Base-by-base conservation (phyloP, 2,113 vertebrate species). In the Coptodon rendalli region DNA sequence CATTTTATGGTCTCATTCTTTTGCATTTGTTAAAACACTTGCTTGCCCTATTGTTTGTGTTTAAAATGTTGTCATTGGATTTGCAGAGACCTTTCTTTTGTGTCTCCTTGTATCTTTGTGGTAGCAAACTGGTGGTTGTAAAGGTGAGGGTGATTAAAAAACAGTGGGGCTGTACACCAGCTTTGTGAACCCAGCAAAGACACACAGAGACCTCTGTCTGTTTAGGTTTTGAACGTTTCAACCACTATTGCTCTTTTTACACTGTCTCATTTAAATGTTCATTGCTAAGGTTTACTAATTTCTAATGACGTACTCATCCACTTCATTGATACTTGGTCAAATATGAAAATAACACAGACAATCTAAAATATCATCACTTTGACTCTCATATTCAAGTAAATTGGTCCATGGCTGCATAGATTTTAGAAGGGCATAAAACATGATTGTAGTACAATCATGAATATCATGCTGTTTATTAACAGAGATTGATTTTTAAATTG, bases 81-180 rank as follows among this genome's bases (percentile, higher is more conserved):
- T 50, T 78, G 71, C 43, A 50, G 24, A 38, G 61, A 66, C 19
- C 34, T 68, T 83, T 83, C 11, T n/a, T 45, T 34, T 88, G 5
- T 89, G 81, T 92, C 14, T 85, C 38, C 17, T 45, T 80, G 5
- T 7, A 16, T 86, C 13, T 92, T 6, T 89, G 4, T 87, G n/a
- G 84, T 93, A 99, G 98, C 95, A 98, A 99, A 93, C 95, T 99
- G 90, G 97, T 97, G 84, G 97, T 98, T 92, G 98, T 98, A 2
- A 99, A 99, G 95, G 98, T 22, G 22, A 99, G 29, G 97, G 98
- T 5, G 98, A 99, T 85, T 38, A 22, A 38, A 99, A 99, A 96
- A 99, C 99, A 88, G 97, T 99, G 5, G 98, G 98, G 1, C 95
- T 99, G 7, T 99, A 99, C 94, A 99, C 98, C 53, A 99, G 99